Base-by-base conservation (phyloP, 1,140 invertebrate genomes). In the Gryllus bimaculatus region DNA sequence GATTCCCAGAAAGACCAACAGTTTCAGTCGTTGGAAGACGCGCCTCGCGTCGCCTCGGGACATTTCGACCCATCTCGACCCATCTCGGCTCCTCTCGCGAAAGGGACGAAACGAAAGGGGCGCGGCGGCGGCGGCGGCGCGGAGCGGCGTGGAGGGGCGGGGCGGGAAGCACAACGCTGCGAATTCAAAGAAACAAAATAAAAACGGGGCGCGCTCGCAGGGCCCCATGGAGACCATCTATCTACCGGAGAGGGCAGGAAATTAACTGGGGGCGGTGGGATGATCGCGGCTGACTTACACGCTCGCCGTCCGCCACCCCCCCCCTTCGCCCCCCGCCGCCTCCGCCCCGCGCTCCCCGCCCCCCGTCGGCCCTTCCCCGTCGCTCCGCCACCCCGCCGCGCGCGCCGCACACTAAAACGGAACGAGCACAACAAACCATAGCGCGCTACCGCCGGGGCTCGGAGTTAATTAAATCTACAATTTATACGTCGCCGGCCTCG, bases 251-350 rank as follows among this genome's bases (percentile, higher is more conserved):
- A 66, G 54, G 54, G 54, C 54, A 66, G 54, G 54, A 66, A 66
- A 66, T 66, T 66, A 66, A 66, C 54, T 66, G 54, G 54, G 76
- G 47, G 76, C 76, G 13, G 47, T 20, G 76, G 47, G 10, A 20
- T 77, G 76, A 20, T 77, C 76, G 47, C 8, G n/a, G 47, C 48
- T 77, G 47, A 48, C 76, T 54, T 77, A 54, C 48, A 77, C 20
- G 75, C 48, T 49, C n/a, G 47, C 76, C 48, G 18, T 13, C n/a
- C 74, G n/a, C 76, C 15, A 8, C 76, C 1, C 76, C 47, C 47
- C 10, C 76, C 12, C 21, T 18, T 15, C 76, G 13, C 47, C n/a
- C 8, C 8, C 15, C 76, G 20, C 6, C 21, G 75, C n/a, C 75
- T 26, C 8, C 20, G 20, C 39, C 47, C 8, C 76, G 15, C 47